A percentile compares a stretch with the other conserved stretches of the same genome.
These are phyloP conservation scores for Prionace glauca DNA, from an alignment of 2,797 vertebrate genomes.

Conservation along the genomic window DNA sequence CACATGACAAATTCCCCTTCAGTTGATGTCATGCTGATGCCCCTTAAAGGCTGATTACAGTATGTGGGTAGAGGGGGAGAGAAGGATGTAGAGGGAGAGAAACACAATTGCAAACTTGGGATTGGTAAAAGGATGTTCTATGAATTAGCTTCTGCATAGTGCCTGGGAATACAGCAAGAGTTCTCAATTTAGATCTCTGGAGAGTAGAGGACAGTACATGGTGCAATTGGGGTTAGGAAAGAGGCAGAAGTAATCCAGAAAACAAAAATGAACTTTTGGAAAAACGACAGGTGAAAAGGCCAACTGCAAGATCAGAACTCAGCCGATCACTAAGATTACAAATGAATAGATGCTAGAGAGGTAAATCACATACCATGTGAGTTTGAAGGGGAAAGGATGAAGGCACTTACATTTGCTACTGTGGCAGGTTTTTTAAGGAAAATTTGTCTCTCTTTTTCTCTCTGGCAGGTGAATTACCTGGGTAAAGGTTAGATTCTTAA, in stretches of 20 bases:
- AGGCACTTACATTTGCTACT: neutral
- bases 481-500: neutral
- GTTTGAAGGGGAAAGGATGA: neutral
- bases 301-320: neutral
- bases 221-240: neutral
- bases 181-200: neutral
- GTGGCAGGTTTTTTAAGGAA: neutral
- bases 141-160: neutral
- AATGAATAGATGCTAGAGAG: neutral
- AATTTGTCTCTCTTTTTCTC: neutral
- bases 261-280: neutral
- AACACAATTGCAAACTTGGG: neutral
- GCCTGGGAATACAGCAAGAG: neutral
- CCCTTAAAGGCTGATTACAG: too few relatives aligned
- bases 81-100: neutral
- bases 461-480: neutral
- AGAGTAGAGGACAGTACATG: neutral
- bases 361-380: neutral
- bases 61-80: too few relatives aligned
- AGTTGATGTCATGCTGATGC: too few relatives aligned
- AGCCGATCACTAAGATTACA: neutral
- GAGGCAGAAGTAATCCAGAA: neutral
- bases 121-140: neutral
- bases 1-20: too few relatives aligned
- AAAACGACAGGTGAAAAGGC: neutral